These are phyloP conservation scores for Aphis gossypii DNA, from an alignment of 1,140 invertebrate species.

Conservation along the genomic window DNA sequence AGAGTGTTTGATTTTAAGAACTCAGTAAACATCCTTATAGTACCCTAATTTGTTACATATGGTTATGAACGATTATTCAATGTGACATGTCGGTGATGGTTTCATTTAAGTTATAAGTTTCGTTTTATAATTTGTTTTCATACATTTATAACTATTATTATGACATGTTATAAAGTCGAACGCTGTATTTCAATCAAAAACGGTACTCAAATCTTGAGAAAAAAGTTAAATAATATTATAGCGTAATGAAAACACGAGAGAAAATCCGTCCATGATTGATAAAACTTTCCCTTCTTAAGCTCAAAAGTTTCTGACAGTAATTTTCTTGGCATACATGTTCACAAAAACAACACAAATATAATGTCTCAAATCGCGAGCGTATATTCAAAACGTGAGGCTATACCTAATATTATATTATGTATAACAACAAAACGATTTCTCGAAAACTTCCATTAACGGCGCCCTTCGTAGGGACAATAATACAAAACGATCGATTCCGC, in stretches of 20 bases:
- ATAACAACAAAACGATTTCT: constrained; percentile 3
- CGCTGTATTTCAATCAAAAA: background rate
- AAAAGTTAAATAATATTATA: constrained; percentile 18
- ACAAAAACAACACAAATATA: background rate
- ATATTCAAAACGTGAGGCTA: background rate
- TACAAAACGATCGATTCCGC: background rate
- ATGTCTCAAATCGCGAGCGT: background rate
- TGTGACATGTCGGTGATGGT: background rate
- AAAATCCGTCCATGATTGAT: background rate
- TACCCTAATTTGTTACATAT: background rate
- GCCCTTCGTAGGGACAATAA: background rate
- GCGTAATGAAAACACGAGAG: background rate
- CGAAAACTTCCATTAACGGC: background rate
- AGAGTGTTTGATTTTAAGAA: constrained; percentile 3
- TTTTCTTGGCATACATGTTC: background rate
- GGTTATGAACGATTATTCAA: constrained; percentile 4
- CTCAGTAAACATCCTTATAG: background rate
- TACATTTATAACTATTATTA: background rate
- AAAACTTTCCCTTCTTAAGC: background rate
- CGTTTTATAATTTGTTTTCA: background rate
- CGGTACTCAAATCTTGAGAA: background rate
- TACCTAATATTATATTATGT: background rate
- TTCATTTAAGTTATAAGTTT: background rate
- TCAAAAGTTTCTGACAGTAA: constrained; percentile 1
- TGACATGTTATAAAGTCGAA: background rate